These are phyloP conservation scores for Cacajao melanocephalus DNA, from an alignment of 2,797 vertebrate genomes.

Conservation along the genomic window DNA sequence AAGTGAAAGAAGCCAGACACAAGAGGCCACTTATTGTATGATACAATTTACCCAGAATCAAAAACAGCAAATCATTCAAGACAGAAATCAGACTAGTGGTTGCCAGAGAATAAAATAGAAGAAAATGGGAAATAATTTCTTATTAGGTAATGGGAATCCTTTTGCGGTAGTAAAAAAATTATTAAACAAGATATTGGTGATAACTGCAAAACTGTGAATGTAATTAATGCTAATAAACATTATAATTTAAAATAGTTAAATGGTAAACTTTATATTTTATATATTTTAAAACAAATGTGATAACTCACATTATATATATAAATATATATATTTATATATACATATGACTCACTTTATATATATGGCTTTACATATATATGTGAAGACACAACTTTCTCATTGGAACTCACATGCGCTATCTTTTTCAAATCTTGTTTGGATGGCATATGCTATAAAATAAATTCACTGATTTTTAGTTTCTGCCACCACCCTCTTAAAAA, in stretches of 20 bases:
- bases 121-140: neutral
- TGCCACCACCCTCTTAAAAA: neutral
- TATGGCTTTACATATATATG: neutral
- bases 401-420: rapidly evolving
- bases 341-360: neutral
- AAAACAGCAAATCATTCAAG: neutral
- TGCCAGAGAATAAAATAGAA: neutral
- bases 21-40: neutral
- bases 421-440: neutral
- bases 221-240: neutral
- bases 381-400: neutral
- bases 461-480: neutral
- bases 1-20: neutral
- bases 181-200: neutral
- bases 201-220: neutral
- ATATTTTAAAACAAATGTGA: neutral
- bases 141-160: neutral
- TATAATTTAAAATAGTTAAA: neutral
- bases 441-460: neutral
- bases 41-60: neutral
- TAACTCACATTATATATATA: neutral
- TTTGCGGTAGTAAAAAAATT: neutral
- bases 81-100: neutral
- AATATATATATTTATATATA: neutral
- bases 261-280: neutral